These are phyloP conservation scores for Florisuga fusca DNA, from an alignment of 2,797 vertebrate species.

Conservation along the genomic window DNA sequence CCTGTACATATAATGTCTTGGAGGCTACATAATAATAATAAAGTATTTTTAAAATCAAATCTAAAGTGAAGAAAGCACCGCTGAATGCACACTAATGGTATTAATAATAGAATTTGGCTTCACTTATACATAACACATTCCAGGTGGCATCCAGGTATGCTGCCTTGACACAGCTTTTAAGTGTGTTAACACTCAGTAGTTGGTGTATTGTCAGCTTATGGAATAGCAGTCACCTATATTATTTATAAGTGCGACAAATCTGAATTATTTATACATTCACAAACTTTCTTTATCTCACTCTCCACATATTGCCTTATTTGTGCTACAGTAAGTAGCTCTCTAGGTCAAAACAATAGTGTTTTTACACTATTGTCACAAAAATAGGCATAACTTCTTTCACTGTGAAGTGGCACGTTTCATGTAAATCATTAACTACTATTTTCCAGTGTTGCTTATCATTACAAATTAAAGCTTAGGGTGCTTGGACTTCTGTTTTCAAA, in stretches of 20 bases:
- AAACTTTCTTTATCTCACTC: background rate
- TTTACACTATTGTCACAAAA: background rate
- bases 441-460: conserved; percentile 42
- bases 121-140: background rate
- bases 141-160: background rate
- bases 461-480: conserved; percentile 64
- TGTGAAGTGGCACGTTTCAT: background rate
- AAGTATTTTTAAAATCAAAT: background rate
- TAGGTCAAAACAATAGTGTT: background rate
- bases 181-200: background rate
- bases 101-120: background rate
- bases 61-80: background rate
- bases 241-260: background rate
- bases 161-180: background rate
- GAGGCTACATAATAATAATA: background rate
- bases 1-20: background rate
- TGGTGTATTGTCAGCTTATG: background rate
- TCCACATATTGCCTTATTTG: background rate
- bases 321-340: background rate
- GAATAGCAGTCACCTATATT: background rate
- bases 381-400: background rate
- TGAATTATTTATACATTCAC: background rate
- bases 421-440: conserved; percentile 19
- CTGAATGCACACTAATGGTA: background rate
- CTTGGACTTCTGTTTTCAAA: conserved; percentile 39